Percentiles rank a stretch among this genome's conserved stretches.
Conservation (phyloP, 2,113 vertebrate genomes). For the Thymallus thymallus region DNA sequence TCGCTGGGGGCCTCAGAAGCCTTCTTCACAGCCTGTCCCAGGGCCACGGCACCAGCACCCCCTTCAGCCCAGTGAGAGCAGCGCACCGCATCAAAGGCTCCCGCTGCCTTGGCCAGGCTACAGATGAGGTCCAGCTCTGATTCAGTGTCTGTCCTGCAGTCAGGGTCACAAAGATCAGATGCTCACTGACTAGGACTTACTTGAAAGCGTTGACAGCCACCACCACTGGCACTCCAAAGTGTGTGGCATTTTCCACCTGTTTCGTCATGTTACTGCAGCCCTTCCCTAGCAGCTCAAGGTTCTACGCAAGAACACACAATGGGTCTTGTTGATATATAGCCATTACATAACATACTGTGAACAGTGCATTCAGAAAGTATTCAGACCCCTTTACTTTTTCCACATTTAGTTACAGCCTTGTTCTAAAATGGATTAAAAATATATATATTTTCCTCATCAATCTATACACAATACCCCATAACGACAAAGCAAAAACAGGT, state of each 20-base stretch:
- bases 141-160: constrained; percentile 84
- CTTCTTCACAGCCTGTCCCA: constrained; percentile 86
- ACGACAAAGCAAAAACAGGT: no score
- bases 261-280: constrained; percentile 93
- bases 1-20: constrained; percentile 82
- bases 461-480: no score
- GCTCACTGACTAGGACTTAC: constrained; percentile 69
- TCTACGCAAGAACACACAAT: constrained; percentile 64
- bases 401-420: no score
- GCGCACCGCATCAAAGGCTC: constrained; percentile 89
- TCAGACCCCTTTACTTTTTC: no score
- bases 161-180: not conserved
- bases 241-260: constrained; percentile 89
- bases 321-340: constrained; percentile 1
- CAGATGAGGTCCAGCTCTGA: constrained; percentile 86
- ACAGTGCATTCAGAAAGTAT: no score
- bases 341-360: not conserved
- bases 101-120: constrained; percentile 81
- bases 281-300: constrained; percentile 86
- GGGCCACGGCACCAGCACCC: constrained; percentile 82
- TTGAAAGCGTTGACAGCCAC: constrained; percentile 95
- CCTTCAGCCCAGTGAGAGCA: constrained; percentile 96
- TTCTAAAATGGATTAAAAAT: no score
- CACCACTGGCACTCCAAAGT: constrained; percentile 91
- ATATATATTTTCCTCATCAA: no score